Conservation (phyloP, 2,113 vertebrate species). For the Corythornis vintsioides region DNA sequence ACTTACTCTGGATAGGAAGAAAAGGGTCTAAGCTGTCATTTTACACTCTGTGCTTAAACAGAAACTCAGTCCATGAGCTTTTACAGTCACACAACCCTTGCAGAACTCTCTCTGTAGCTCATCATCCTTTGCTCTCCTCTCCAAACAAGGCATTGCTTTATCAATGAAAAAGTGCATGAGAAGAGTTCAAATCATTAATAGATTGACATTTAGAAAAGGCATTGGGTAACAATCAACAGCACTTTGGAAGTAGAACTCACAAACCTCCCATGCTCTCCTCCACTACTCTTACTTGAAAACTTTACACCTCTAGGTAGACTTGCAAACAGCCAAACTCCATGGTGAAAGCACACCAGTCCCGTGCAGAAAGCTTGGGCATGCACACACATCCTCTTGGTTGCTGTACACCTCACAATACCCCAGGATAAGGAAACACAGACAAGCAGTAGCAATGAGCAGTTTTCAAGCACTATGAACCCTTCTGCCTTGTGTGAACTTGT, state of each 20-base stretch:
- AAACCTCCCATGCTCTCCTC: background rate
- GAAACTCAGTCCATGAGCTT: background rate
- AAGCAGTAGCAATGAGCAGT: background rate
- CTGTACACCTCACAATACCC: rapidly evolving
- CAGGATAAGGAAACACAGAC: background rate
- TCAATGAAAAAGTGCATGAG: background rate
- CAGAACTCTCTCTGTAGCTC: background rate
- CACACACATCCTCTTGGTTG: background rate
- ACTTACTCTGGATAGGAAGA: background rate
- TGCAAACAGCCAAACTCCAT: background rate
- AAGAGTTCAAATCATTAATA: background rate
- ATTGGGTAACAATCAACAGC: background rate
- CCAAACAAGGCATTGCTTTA: background rate
- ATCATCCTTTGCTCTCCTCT: background rate
- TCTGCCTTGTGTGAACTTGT: background rate
- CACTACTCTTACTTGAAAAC: background rate
- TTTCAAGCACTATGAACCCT: background rate
- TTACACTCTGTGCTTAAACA: background rate
- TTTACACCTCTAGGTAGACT: background rate
- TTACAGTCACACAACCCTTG: background rate
- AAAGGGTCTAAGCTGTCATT: background rate
- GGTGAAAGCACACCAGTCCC: background rate
- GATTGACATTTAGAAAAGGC: background rate
- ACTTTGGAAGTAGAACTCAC: background rate
- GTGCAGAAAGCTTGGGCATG: background rate